Conservation (phyloP, 2,113 vertebrate genomes). For the Hassar affinis region DNA sequence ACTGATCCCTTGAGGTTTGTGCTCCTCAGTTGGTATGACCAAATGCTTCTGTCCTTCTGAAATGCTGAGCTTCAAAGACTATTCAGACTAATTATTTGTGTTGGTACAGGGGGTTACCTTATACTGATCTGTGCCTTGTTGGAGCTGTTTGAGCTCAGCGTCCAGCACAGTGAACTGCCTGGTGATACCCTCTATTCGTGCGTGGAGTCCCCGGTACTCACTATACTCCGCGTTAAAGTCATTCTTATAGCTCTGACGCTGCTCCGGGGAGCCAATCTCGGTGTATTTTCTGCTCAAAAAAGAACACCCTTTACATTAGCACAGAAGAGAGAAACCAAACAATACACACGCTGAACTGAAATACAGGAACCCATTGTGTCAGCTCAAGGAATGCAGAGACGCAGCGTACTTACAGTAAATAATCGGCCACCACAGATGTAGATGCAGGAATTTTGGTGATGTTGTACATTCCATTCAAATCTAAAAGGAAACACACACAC, state of each 20-base stretch:
- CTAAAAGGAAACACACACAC: constrained; percentile 54
- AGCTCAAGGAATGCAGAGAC: background rate
- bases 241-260: constrained; percentile 93
- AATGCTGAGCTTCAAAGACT: background rate
- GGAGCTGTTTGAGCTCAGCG: constrained; percentile 87
- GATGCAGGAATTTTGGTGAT: constrained; percentile 80
- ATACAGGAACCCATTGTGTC: too few species aligned
- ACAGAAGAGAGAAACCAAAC: background rate
- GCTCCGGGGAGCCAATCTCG: constrained; percentile 85
- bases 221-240: constrained; percentile 94
- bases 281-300: constrained; percentile 89
- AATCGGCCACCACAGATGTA: constrained; percentile 85
- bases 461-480: constrained; percentile 82
- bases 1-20: background rate
- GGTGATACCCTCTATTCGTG: constrained; percentile 91
- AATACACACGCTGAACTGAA: background rate
- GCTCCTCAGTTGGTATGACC: background rate
- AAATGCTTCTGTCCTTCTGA: background rate
- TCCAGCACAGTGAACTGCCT: constrained; percentile 91
- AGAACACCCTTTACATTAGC: too few species aligned
- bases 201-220: constrained; percentile 89
- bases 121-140: constrained; percentile 89
- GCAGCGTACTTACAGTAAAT: constrained; percentile 83
- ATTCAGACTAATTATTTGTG: background rate
- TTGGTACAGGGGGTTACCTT: constrained; percentile 74